phyloP scores from a whole-genome alignment of 2,113 vertebrate species.

The Stigmatopora nigra region DNA sequence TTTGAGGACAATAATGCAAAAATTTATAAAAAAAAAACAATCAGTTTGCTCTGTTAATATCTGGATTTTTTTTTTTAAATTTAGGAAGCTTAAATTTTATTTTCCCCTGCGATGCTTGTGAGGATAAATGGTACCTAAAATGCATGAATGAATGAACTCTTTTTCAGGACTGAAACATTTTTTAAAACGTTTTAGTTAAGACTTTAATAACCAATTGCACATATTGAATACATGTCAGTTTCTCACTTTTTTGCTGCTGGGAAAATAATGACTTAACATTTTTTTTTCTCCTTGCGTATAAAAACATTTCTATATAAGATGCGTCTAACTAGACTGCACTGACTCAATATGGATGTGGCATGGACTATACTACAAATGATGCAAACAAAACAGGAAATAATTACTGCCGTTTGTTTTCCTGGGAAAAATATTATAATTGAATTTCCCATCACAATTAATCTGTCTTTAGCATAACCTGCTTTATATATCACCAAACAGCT shows the following conservation, averaged over 20 bases:
- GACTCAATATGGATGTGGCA: neutral
- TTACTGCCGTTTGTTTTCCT: neutral
- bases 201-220: no score
- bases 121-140: no score
- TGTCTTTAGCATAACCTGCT: slow-evolving; percentile 15
- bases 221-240: no score
- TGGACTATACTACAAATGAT: neutral
- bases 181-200: no score
- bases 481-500: slow-evolving; percentile 7
- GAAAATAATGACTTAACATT: neutral
- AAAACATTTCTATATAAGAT: neutral
- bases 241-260: no score
- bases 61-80: no score
- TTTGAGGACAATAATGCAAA: neutral
- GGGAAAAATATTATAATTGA: slow-evolving; percentile 9
- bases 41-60: no score
- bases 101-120: no score
- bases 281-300: neutral
- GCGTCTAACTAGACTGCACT: neutral
- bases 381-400: slow-evolving; percentile 15
- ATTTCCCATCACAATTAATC: slow-evolving; percentile 24
- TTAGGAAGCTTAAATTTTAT: no score
- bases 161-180: no score
- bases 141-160: no score
- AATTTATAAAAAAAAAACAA: neutral